phyloP scores from a whole-genome alignment of 1,140 invertebrate genomes.

The Temnothorax curvispinosus region DNA sequence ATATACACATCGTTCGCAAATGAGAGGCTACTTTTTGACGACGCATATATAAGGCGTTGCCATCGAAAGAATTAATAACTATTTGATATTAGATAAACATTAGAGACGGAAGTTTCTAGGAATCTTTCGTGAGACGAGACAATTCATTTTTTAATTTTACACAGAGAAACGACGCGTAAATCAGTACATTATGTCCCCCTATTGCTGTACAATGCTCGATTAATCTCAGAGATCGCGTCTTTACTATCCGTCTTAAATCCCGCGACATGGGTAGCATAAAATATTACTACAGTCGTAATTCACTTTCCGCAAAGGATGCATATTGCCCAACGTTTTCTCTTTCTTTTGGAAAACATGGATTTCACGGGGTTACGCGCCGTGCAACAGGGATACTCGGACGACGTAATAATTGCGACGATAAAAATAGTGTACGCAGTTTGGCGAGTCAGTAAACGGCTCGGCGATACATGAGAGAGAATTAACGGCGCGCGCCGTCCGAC shows the following conservation, averaged over 20 bases:
- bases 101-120: background rate
- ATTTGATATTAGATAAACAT: background rate
- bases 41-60: too few relatives aligned
- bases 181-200: background rate
- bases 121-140: background rate
- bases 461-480: background rate
- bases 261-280: background rate
- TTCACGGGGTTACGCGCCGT: too few relatives aligned
- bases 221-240: background rate
- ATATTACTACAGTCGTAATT: background rate
- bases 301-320: background rate
- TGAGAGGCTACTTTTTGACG: too few relatives aligned
- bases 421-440: background rate
- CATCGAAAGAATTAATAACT: too few relatives aligned
- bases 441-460: background rate
- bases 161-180: background rate
- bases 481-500: background rate
- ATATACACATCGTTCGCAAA: too few relatives aligned
- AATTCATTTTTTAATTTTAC: background rate
- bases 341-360: background rate
- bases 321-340: background rate
- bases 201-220: background rate
- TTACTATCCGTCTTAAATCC: background rate
- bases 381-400: too few relatives aligned
- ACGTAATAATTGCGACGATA: background rate